Evolutionary conservation across 2,888 invertebrate species (phyloP), one percentile per base, ranked within the genome.

Genomic region (Hyles lineata): DNA sequence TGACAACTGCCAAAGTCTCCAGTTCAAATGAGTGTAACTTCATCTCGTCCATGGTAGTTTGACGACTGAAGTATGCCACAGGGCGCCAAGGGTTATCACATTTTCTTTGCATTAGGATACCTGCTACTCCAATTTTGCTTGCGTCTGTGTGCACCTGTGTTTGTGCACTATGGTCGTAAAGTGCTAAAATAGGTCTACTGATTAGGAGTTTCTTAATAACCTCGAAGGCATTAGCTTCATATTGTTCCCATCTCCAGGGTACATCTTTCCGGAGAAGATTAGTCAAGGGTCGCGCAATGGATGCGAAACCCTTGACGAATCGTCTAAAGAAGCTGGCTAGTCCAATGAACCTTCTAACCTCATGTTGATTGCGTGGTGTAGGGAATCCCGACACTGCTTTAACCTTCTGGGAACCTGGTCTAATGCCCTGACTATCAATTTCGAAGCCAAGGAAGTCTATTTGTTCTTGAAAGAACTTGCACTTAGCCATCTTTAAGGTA

Each of bases 21-120:
- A 60, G 60, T 17, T 60, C 60, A 25, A 25, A 60, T 23, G 60
- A 60, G 23, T 60, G 60, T 23, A 25, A 60, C 17, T 60, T 60
- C 25, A 25, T 25, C 17, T 60, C 60, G 25, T 23, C 60, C 3
- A 23, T 60, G 60, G 60, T 25, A 25, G 60, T 60, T 25, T 25
- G 60, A 25, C 60, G 60, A 29, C 60, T 60, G 25, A 25, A 60
- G 17, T 60, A 60, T 60, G 23, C 60, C 11, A 60, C 60, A 2
- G 25, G 17, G 25, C 25, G 60, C 60, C 59, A 59, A 59, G 25
- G 25, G 23, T 60, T 25, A 17, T 11, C 25, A 25, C 11, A 9
- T 25, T 25, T 25, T 60, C 25, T 9, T 25, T 60, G 60, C 60
- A 60, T 60, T 15, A 60, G 11, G 23, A 60, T 60, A 2, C 25